Evolutionary conservation across 2,888 invertebrate genomes (phyloP).

Genomic region (Tortrix viridana): DNA sequence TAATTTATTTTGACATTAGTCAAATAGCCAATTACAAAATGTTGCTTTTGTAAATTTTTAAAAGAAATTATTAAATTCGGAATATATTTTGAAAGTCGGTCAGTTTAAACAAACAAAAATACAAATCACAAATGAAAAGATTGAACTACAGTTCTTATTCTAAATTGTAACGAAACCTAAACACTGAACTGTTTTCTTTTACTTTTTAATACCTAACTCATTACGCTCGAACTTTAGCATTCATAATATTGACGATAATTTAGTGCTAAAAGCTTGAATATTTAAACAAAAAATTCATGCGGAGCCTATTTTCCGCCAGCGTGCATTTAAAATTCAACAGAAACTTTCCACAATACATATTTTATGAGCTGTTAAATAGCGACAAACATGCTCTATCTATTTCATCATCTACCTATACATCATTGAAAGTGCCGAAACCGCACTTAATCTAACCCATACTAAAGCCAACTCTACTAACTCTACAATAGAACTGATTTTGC

Average conservation of each 20-base stretch:
- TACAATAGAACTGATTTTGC: not conserved
- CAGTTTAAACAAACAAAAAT: too few species aligned
- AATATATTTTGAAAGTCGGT: too few species aligned
- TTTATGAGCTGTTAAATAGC: constrained; percentile 35
- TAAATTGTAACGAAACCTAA: too few species aligned
- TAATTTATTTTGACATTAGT: too few species aligned
- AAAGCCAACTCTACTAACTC: constrained; percentile 10
- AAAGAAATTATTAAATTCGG: too few species aligned
- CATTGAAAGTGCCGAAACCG: constrained; percentile 19
- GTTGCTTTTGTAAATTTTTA: too few species aligned
- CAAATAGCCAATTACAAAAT: too few species aligned
- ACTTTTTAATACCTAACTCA: too few species aligned
- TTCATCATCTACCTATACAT: constrained; percentile 25
- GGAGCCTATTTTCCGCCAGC: constrained; percentile 11
- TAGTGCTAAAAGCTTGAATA: not conserved
- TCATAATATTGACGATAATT: not conserved
- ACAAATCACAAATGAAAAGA: too few species aligned
- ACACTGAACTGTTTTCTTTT: too few species aligned
- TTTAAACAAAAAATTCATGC: constrained; percentile 3
- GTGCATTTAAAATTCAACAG: constrained; percentile 27
- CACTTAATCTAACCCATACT: not conserved
- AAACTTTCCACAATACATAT: constrained; percentile 33
- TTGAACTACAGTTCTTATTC: too few species aligned
- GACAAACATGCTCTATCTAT: constrained; percentile 36
- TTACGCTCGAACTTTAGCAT: too few species aligned